Percentiles rank a stretch among this genome's conserved stretches.
Evolutionary conservation across 2,888 invertebrate species (phyloP).

Genomic region (Mechanitis messenoides): DNA sequence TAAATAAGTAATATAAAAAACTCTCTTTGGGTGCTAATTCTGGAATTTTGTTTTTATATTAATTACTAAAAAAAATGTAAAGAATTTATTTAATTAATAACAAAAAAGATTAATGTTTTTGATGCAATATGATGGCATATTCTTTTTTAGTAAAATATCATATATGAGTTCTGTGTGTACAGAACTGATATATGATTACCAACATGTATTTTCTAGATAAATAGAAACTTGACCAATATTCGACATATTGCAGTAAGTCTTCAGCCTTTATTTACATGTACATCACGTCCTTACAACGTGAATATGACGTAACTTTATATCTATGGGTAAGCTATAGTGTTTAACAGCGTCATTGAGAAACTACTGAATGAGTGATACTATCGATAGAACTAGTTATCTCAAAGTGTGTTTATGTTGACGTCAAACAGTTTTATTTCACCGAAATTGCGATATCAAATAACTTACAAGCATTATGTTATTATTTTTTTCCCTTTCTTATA

Average conservation of each 20-base stretch:
- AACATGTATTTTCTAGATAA: too few relatives aligned
- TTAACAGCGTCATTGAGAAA: conserved; percentile 10
- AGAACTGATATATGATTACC: too few relatives aligned
- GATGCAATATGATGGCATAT: too few relatives aligned
- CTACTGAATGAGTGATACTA: conserved; percentile 13
- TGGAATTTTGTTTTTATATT: too few relatives aligned
- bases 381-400: conserved; percentile 16
- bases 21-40: too few relatives aligned
- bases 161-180: too few relatives aligned
- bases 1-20: too few relatives aligned
- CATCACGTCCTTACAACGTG: not conserved
- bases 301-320: not conserved
- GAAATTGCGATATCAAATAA: conserved; percentile 1
- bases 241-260: too few relatives aligned
- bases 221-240: not conserved
- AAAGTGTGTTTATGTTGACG: conserved; percentile 13
- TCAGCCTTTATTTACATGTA: not conserved
- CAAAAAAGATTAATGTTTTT: too few relatives aligned
- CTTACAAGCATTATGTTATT: not conserved
- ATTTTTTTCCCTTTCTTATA: not conserved
- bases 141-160: too few relatives aligned
- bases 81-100: too few relatives aligned
- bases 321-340: not conserved
- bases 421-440: conserved; percentile 12
- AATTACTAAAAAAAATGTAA: too few relatives aligned